Evolutionary conservation across 2,113 vertebrate species (phyloP).

Genomic region (Vidua chalybeata): DNA sequence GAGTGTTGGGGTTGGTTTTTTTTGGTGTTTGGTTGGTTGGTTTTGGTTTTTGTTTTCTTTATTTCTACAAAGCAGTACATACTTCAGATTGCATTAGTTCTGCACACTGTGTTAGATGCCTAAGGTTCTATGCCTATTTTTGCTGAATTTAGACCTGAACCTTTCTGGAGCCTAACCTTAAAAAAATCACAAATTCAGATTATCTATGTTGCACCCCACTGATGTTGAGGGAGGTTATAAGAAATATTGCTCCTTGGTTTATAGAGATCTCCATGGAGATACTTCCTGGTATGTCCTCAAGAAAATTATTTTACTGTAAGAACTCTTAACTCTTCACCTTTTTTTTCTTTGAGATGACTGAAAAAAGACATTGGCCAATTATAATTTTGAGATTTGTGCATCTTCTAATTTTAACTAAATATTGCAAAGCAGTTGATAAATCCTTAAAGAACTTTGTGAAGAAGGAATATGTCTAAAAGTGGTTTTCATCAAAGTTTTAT

Average conservation of each 20-base stretch:
- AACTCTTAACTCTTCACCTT: background rate
- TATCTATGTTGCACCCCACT: background rate
- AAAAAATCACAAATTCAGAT: background rate
- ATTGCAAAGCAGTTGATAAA: background rate
- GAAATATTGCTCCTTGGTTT: background rate
- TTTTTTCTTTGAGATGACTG: background rate
- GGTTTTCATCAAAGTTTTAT: background rate
- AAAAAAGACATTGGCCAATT: background rate
- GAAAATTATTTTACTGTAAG: background rate
- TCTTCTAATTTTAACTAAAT: background rate
- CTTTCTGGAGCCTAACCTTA: background rate
- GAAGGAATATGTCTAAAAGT: background rate
- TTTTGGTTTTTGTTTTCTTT: background rate
- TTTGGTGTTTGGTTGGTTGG: background rate
- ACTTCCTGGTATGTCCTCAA: background rate
- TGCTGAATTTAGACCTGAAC: background rate
- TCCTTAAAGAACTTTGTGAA: background rate
- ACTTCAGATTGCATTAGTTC: background rate
- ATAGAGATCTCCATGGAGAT: background rate
- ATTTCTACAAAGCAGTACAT: background rate
- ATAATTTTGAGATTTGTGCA: background rate
- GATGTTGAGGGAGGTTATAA: background rate
- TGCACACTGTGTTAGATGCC: background rate
- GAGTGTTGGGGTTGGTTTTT: background rate
- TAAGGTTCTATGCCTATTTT: background rate